Percentiles rank a stretch among this genome's conserved stretches.
Conservation (phyloP, 1,140 invertebrate species). For the Sinonovacula constricta region DNA sequence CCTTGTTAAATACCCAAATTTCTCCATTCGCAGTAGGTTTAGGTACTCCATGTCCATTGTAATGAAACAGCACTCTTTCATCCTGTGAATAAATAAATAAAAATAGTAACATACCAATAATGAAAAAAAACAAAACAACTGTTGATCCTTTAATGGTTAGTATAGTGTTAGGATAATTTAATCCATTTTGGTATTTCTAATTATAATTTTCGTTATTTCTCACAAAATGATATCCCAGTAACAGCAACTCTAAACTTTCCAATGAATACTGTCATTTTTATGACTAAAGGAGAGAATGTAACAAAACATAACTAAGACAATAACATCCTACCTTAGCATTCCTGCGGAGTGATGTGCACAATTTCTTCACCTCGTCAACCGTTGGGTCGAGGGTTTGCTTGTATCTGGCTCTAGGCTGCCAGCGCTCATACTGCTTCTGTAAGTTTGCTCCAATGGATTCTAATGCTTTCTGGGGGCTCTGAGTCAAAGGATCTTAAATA, state of each 20-base stretch:
- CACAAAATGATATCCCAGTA: too few species aligned
- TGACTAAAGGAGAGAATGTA: too few species aligned
- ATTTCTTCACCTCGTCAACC: conserved; percentile 98
- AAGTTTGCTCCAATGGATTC: conserved; percentile 94
- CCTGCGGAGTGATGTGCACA: conserved; percentile 95
- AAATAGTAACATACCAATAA: neutral
- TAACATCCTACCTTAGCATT: conserved; percentile 94
- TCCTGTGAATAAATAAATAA: conserved; percentile 81
- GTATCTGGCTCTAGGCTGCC: conserved; percentile 94
- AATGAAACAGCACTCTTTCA: conserved; percentile 99
- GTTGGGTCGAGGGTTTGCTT: conserved; percentile 98
- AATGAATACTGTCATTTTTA: too few species aligned
- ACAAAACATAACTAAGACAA: too few species aligned
- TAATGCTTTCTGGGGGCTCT: conserved; percentile 95
- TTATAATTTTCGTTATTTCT: too few species aligned
- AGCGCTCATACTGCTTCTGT: conserved; percentile 95
- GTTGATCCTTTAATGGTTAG: too few species aligned
- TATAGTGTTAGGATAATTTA: too few species aligned
- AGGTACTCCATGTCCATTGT: conserved; percentile 99
- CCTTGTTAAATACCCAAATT: conserved; percentile 99
- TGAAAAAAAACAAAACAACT: neutral
- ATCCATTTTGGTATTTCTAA: too few species aligned
- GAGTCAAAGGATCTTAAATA: conserved; percentile 82
- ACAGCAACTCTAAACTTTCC: too few species aligned
- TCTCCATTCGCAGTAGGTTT: conserved; percentile 98